Evolutionary conservation across 1,140 invertebrate species (phyloP), one percentile per base, ranked within the genome.

Genomic region (Cyrtorhinus lividipennis): DNA sequence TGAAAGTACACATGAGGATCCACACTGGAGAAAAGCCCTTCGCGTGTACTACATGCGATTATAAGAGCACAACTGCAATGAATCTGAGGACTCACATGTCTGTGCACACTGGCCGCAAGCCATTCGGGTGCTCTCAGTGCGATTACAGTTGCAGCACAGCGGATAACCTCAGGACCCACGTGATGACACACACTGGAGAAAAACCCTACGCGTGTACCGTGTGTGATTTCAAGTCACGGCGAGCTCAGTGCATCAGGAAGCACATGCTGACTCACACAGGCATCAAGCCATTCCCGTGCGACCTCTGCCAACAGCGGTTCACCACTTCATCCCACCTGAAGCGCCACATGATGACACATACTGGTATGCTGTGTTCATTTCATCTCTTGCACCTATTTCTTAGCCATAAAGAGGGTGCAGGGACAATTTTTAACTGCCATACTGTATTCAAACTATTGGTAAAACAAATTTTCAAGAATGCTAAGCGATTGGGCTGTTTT

Each of bases 81-180:
- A 69, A 74, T 63, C 66, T 76, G 20, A 69, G 71, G 53, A 67
- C 70, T 44, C 75, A 76, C 58, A 71, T 72, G 65, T 74, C 66
- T 69, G 69, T 72, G 24, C 66, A 67, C 27, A 63, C 64, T 13
- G 63, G 65, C 15, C 46, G 64, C 46, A 64, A 62, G 38, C 44
- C 65, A 18, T 62, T 62, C 44, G 25, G 13, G 22, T 66, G 63
- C 25, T 25, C 3, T 56, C 26, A 46, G 2, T 66, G 67, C 25
- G 24, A 48, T 1, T 59, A 65, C 23, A 24, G 53, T 10, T 62
- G 46, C 44, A 62, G 45, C n/a, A 63, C 60, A 0, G 57, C 26
- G 1, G 69, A 81, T 80, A 0, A 91, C 79, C 71, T 91, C 2
- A 88, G 87, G 68, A 84, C 87, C 65, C 87, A 90, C 68, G 76